Evolutionary conservation across 2,888 invertebrate species (phyloP), one percentile per base, ranked within the genome.

Genomic region (Patella pellucida): DNA sequence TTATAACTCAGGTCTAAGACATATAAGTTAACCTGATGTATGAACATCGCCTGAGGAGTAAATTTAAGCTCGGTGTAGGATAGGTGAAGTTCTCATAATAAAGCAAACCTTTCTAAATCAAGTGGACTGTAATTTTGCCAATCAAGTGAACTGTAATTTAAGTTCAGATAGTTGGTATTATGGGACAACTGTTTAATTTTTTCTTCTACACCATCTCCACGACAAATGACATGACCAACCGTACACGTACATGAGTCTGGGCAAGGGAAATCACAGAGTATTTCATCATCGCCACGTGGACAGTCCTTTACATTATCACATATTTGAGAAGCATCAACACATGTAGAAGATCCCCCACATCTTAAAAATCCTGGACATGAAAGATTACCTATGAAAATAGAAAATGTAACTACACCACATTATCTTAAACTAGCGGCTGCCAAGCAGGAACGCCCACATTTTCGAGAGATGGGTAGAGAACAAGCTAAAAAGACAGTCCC

Each of bases 251-350:
- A 54, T 3, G 16, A n/a, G 11, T 16, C 9, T 1, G 52, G 56
- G 27, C 72, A 69, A 11, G 16, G 16, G n/a, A 51, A 23, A 4
- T 51, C 50, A 67, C 76, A 76, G 15, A 41, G n/a, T 23, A 41
- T 23, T 51, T 76, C 76, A 68, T 76, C 76, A 50, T 76, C 76
- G 11, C 50, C 74, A 16, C 51, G 15, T 15, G 67, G 76, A 31
- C 76, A 76, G 71, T 73, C 23, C 16, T 23, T 15, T 2, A 52
- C 16, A 9, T 68, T 74, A 31, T 76, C 74, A 62, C 76, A 76
- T 14, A 76, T 68, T 14, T 70, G 52, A 0, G 11, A 50, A 19
- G 31, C 50, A 14, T 52, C 68, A 15, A 76, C 31, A 56, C 76
- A 76, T 3, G 15, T 67, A 3, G 14, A 68, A 12, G 71, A 23